phyloP scores from a whole-genome alignment of 2,888 invertebrate species.

The Drosophila fungiperda region DNA sequence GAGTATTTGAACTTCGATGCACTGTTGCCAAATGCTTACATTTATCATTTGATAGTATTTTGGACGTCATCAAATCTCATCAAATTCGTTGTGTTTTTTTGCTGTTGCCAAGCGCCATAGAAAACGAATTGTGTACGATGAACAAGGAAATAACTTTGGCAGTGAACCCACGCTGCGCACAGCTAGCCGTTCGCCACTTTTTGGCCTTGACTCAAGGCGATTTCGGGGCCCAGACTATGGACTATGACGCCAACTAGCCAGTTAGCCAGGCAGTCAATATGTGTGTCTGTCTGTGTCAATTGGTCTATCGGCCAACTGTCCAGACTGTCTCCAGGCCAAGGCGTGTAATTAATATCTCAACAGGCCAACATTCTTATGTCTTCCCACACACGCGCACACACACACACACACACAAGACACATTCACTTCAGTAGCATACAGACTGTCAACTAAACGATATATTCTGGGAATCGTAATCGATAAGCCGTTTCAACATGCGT shows the following conservation, averaged over 20 bases:
- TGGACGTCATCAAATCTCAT: conserved; percentile 31
- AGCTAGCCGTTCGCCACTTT: neutral
- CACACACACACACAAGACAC: conserved; percentile 1
- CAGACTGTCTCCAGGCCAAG: conserved; percentile 34
- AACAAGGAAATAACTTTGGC: conserved; percentile 73
- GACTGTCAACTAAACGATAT: conserved; percentile 17
- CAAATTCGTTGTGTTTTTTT: conserved; percentile 54
- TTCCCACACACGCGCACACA: conserved; percentile 41
- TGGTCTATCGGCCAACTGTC: conserved; percentile 11
- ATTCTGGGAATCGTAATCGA: conserved; percentile 47
- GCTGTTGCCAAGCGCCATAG: conserved; percentile 35
- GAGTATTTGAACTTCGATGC: neutral
- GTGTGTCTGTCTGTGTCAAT: conserved; percentile 7
- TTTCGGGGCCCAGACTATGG: conserved; percentile 28
- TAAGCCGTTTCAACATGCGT: conserved; percentile 57
- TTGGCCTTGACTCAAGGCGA: conserved; percentile 17
- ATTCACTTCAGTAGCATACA: neutral
- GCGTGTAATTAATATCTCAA: conserved; percentile 57
- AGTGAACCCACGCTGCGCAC: conserved; percentile 57
- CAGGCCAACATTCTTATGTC: conserved; percentile 69
- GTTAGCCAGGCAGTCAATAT: neutral
- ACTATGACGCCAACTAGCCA: conserved; percentile 56
- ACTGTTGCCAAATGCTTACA: neutral
- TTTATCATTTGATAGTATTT: conserved; percentile 6
- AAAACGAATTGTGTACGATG: conserved; percentile 61